phyloP scores from a whole-genome alignment of 92 coral and sea anemone species.

The Bergia sp. region DNA sequence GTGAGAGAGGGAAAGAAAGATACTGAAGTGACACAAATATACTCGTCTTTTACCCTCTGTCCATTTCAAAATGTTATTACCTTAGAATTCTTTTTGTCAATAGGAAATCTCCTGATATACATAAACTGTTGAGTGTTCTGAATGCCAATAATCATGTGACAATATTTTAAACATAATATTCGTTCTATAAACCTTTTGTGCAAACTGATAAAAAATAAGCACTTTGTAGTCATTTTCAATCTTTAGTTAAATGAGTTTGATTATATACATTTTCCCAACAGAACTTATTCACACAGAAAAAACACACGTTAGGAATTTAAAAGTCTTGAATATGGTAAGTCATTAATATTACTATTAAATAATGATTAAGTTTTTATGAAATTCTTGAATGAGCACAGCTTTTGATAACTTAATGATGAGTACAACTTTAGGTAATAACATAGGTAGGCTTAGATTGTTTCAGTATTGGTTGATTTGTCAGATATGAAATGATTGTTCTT shows the following conservation, averaged over 20 bases:
- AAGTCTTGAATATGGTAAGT: slow-evolving; percentile 92
- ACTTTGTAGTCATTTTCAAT: background rate
- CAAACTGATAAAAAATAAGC: background rate
- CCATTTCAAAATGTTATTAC: background rate
- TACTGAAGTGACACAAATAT: background rate
- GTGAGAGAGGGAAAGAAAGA: background rate
- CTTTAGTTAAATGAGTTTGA: background rate
- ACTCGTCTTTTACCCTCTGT: background rate
- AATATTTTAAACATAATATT: too few relatives aligned
- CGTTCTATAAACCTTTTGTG: background rate
- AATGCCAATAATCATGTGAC: background rate
- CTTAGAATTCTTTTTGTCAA: background rate
- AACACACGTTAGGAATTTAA: slow-evolving; percentile 94
- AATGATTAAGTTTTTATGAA: too few relatives aligned
- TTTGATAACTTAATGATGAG: too few relatives aligned
- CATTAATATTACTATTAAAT: background rate
- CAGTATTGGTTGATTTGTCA: background rate
- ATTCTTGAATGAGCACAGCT: too few relatives aligned
- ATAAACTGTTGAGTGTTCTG: background rate
- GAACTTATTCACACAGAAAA: slow-evolving; percentile 98
- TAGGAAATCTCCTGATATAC: background rate
- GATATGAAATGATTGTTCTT: background rate
- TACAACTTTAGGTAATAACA: background rate
- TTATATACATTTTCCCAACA: slow-evolving; percentile 44
- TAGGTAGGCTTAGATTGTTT: too few relatives aligned